Conservation (phyloP, 2,888 invertebrate genomes). For the Bugulina stolonifera region DNA sequence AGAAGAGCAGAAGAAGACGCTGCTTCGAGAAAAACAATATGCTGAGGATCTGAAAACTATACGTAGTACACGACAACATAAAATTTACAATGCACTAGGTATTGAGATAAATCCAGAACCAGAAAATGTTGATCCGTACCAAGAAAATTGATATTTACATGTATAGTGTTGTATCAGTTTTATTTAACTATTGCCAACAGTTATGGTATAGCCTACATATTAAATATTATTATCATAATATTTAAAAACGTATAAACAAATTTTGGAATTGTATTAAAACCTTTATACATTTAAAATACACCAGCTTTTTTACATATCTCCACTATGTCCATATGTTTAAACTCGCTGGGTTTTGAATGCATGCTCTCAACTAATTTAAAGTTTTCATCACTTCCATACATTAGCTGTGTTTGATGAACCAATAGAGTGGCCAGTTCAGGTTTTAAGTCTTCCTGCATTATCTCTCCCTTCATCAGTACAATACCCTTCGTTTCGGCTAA, state of each 20-base stretch:
- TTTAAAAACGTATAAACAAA: too few relatives aligned
- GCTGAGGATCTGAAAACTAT: conserved; percentile 47
- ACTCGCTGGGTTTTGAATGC: not conserved
- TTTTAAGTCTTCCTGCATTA: not conserved
- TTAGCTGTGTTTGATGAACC: conserved; percentile 21
- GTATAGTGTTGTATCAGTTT: too few relatives aligned
- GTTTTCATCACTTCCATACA: conserved; percentile 24
- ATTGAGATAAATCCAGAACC: not conserved
- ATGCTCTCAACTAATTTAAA: not conserved
- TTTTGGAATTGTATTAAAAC: too few relatives aligned
- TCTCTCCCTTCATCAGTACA: conserved; percentile 10
- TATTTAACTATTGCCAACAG: too few relatives aligned
- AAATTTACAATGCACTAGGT: conserved; percentile 33
- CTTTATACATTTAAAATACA: not conserved
- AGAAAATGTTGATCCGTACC: not conserved
- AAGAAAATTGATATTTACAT: too few relatives aligned
- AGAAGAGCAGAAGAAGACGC: conserved; percentile 45
- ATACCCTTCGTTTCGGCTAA: conserved; percentile 5
- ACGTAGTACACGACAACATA: conserved; percentile 43
- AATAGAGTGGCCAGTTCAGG: not conserved
- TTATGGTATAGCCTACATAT: too few relatives aligned
- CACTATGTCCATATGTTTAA: conserved; percentile 14
- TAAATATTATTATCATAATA: too few relatives aligned
- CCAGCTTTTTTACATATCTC: conserved; percentile 9
- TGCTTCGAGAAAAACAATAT: conserved; percentile 49